phyloP scores from a whole-genome alignment of 2,113 vertebrate genomes.

The Podocnemis expansa region DNA sequence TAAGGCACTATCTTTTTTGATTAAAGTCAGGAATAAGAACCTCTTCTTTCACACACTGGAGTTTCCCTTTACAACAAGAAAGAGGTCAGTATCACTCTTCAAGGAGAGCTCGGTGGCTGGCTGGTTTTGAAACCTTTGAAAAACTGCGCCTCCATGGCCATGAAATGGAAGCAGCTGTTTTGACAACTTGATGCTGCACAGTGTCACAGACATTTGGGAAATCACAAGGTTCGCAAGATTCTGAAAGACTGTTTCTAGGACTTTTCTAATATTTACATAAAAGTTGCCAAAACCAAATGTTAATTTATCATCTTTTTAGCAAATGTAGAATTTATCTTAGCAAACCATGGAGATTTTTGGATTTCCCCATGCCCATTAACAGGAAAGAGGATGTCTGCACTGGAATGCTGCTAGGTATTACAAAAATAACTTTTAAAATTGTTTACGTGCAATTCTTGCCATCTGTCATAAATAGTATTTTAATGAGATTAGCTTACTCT shows the following conservation, averaged over 20 bases:
- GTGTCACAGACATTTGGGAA: background rate
- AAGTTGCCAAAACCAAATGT: background rate
- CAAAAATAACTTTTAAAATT: background rate
- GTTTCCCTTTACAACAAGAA: too few species aligned
- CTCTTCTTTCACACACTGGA: background rate
- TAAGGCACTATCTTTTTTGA: background rate
- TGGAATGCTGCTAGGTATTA: background rate
- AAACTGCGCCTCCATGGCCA: background rate
- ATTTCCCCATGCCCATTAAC: background rate
- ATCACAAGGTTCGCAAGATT: background rate
- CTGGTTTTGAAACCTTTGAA: background rate
- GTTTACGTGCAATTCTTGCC: background rate
- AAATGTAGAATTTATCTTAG: accelerated
- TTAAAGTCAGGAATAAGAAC: background rate
- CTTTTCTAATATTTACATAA: background rate
- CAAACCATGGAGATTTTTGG: accelerated
- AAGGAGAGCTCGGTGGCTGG: background rate
- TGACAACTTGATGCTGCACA: background rate
- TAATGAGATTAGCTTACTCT: background rate
- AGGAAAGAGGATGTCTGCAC: background rate
- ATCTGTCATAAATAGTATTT: background rate
- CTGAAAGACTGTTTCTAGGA: background rate
- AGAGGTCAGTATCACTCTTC: background rate
- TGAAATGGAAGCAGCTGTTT: background rate
- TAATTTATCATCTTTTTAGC: background rate